Conservation (phyloP, 1,140 invertebrate genomes). For the Drosophila setifemur region DNA sequence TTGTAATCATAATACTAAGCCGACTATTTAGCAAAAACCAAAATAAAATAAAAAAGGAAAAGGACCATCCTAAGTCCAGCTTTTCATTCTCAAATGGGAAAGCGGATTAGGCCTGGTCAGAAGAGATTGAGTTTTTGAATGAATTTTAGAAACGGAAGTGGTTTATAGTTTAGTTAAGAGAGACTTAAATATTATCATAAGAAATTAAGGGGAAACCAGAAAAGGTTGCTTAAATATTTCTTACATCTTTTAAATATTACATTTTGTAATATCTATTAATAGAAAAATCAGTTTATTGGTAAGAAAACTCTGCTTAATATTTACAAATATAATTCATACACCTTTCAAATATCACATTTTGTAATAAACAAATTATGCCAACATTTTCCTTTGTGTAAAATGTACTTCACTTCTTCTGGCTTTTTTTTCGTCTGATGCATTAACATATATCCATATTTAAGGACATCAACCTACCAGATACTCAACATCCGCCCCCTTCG, state of each 20-base stretch:
- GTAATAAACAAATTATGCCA: no score
- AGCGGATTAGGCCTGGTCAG: conserved; percentile 8
- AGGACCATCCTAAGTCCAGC: conserved; percentile 1
- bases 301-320: no score
- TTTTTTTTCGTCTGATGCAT: not conserved
- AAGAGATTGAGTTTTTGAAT: not conserved
- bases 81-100: not conserved
- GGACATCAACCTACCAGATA: not conserved
- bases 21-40: not conserved
- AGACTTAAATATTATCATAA: no score
- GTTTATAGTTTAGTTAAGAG: no score
- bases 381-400: not conserved
- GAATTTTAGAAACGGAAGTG: not conserved
- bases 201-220: no score
- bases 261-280: no score
- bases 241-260: no score
- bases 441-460: conserved; percentile 14
- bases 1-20: conserved; percentile 9
- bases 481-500: not conserved
- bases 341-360: no score
- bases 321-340: no score
- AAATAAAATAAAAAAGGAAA: not conserved
- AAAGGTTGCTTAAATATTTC: no score
- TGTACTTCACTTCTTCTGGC: no score
- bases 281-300: no score